Percentiles rank a stretch among this genome's conserved stretches.
Evolutionary conservation across 2,113 vertebrate genomes (phyloP).

Genomic region (Gavialis gangeticus): DNA sequence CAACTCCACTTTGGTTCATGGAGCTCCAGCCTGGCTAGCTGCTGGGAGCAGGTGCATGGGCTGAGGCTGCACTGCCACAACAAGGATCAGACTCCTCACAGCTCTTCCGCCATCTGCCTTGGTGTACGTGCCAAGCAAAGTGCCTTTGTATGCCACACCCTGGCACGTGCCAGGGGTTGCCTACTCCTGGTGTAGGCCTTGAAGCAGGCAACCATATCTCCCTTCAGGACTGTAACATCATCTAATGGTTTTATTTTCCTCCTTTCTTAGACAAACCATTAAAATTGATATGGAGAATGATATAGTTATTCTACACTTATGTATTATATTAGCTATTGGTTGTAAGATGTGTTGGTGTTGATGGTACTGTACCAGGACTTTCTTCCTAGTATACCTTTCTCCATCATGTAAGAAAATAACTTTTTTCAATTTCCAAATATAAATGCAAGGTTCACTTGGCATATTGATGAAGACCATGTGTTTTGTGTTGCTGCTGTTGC

Average conservation of each 20-base stretch:
- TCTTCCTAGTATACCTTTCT: not conserved
- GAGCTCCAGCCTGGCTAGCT: too few relatives aligned
- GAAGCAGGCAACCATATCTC: not conserved
- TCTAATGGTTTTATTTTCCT: not conserved
- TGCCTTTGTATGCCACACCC: too few relatives aligned
- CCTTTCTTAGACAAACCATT: not conserved
- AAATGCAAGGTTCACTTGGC: slow-evolving; percentile 26
- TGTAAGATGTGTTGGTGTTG: not conserved
- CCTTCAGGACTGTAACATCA: not conserved
- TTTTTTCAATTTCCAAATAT: not conserved
- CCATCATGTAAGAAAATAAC: not conserved
- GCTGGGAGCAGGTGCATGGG: too few relatives aligned
- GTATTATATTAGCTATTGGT: not conserved
- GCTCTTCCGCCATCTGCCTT: too few relatives aligned
- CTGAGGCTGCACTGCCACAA: too few relatives aligned
- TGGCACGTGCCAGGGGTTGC: too few relatives aligned
- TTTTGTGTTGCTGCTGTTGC: slow-evolving; percentile 59
- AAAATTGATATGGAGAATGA: not conserved
- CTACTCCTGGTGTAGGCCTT: too few relatives aligned
- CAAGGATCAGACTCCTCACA: too few relatives aligned
- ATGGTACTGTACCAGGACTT: not conserved
- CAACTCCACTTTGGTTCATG: too few relatives aligned
- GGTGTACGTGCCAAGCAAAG: too few relatives aligned
- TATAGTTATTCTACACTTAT: not conserved
- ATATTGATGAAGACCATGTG: slow-evolving; percentile 1